Base-by-base conservation (phyloP, 2,888 invertebrate genomes). In the Cyclophora albipunctata region DNA sequence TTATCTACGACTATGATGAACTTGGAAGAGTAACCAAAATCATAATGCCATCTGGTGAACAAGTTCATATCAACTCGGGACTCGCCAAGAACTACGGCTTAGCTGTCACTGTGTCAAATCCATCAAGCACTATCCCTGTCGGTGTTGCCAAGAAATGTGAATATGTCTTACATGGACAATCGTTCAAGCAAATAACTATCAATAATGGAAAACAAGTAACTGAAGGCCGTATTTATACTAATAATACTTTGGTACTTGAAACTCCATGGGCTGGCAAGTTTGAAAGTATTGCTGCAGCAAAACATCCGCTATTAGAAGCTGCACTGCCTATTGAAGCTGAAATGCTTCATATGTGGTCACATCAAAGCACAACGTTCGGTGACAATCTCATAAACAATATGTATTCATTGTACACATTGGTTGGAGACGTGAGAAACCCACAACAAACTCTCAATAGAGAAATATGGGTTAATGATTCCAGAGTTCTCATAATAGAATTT, bases 21-120 rank as follows among this genome's bases (percentile, higher is more conserved):
- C 91, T 96, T 57, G 98, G 98, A 2, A 91, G 98, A 45, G 93
- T 97, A 3, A 94, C 93, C 0, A 93, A 94, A 66, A 94, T 96
- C 49, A 95, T 96, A 57, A 90, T 97, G 75, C 97, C 98, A 34
- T 97, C 97, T 59, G 98, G 98, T 51, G 97, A 98, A 84, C 93
- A 94, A 64, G 91, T 97, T 7, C 92, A 93, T 60, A 91, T 97
- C 52, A 91, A 91, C 7, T 96, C 96, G 0, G 93, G 93, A 56
- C 88, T 96, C 54, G 93, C 95, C 5, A 92, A 93, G 64, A 92
- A 92, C 62, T 94, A 95, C 69, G 95, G 94, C 7, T 85, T 96
- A 47, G 92, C 93, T 5, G 93, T 96, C 0, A 92, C 93, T 46
- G 92, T 95, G 5, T 91, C 92, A 0, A 89, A 89, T 63, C 86